phyloP scores from a whole-genome alignment of 2,113 vertebrate species.

The Geococcyx californianus region DNA sequence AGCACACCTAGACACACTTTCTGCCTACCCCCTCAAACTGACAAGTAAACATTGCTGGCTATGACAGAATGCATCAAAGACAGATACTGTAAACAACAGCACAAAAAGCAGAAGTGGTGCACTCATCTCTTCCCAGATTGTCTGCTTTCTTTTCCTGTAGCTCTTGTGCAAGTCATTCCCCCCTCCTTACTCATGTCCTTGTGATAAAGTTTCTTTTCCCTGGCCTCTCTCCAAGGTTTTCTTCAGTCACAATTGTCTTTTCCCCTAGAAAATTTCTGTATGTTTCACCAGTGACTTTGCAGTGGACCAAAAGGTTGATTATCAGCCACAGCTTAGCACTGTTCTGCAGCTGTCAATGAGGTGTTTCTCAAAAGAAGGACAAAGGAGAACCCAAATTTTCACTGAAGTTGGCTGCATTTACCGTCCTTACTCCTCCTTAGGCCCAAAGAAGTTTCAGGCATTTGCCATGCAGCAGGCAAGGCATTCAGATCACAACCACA shows the following conservation, averaged over 20 bases:
- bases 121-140: background rate
- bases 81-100: background rate
- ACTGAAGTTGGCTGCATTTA: background rate
- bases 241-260: background rate
- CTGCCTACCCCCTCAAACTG: background rate
- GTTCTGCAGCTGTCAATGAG: background rate
- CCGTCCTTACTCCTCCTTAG: background rate
- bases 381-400: background rate
- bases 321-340: background rate
- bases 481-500: background rate
- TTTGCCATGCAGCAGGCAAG: background rate
- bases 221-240: background rate
- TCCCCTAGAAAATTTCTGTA: background rate
- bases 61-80: background rate
- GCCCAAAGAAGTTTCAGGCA: background rate
- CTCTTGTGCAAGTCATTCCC: background rate
- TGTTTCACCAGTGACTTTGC: background rate
- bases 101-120: background rate
- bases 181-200: background rate
- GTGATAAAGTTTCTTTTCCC: background rate
- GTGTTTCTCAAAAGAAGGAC: background rate
- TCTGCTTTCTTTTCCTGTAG: background rate
- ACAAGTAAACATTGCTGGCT: background rate
- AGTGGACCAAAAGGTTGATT: background rate
- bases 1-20: background rate